Evolutionary conservation across 2,888 invertebrate species (phyloP).

Genomic region (Sialis lutaria): DNA sequence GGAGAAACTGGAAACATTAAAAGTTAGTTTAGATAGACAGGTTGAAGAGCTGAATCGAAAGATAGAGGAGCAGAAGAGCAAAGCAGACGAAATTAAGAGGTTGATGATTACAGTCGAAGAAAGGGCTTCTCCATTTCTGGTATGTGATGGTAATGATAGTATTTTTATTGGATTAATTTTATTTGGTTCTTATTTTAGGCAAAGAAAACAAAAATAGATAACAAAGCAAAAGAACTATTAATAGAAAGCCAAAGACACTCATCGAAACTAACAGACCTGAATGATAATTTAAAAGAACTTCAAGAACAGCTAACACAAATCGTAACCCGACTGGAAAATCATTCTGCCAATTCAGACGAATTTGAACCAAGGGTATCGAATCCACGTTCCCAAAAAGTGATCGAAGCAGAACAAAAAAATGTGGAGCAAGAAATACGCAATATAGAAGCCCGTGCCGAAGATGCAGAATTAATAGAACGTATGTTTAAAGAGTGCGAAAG

Average conservation of each 20-base stretch:
- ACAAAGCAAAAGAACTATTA: no score
- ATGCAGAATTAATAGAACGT: conserved; percentile 15
- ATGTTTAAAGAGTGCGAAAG: conserved; percentile 18
- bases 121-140: conserved; percentile 20
- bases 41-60: conserved; percentile 8
- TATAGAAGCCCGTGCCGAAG: conserved; percentile 23
- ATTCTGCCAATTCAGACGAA: no score
- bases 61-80: conserved; percentile 8
- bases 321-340: no score
- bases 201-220: no score
- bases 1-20: conserved; percentile 10
- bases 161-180: neutral
- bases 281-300: no score
- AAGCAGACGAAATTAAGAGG: conserved; percentile 7
- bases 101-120: conserved; percentile 23
- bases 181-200: no score
- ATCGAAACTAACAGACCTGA: no score
- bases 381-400: conserved; percentile 9
- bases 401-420: conserved; percentile 25
- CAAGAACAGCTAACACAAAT: no score
- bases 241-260: no score
- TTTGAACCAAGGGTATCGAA: no score
- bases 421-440: conserved; percentile 25
- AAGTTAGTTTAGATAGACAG: conserved; percentile 6
- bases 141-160: neutral